Evolutionary conservation across 2,888 invertebrate genomes (phyloP).

Genomic region (Timema cristinae): DNA sequence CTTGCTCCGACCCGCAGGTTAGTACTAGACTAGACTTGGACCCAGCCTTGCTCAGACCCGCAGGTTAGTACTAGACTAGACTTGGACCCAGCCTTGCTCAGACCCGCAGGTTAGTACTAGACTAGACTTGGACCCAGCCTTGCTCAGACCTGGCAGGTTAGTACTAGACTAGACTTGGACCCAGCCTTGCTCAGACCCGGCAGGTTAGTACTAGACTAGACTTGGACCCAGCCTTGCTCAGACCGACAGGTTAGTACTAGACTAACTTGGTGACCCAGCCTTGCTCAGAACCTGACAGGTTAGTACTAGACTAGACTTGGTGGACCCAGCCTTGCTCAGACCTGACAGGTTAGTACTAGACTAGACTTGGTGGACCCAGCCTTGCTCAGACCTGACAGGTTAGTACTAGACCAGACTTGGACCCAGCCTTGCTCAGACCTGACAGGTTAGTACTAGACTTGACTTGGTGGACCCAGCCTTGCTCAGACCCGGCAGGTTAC

Average conservation of each 20-base stretch:
- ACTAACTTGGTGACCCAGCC: slow-evolving; percentile 89
- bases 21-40: slow-evolving; percentile 83
- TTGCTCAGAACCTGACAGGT: slow-evolving; percentile 85
- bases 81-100: slow-evolving; percentile 82
- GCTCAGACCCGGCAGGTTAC: slow-evolving; percentile 77
- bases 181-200: slow-evolving; percentile 91
- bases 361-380: slow-evolving; percentile 95
- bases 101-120: slow-evolving; percentile 75
- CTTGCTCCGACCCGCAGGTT: slow-evolving; percentile 78
- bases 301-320: slow-evolving; percentile 77
- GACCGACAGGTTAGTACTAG: slow-evolving; percentile 78
- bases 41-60: slow-evolving; percentile 87
- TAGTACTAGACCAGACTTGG: slow-evolving; percentile 77
- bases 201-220: slow-evolving; percentile 74
- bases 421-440: slow-evolving; percentile 88
- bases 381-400: slow-evolving; percentile 83
- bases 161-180: slow-evolving; percentile 84
- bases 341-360: slow-evolving; percentile 75
- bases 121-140: slow-evolving; percentile 88
- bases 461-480: slow-evolving; percentile 94
- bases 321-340: slow-evolving; percentile 88
- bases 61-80: slow-evolving; percentile 74
- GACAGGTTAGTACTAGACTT: slow-evolving; percentile 74
- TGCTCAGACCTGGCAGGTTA: slow-evolving; percentile 82
- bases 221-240: slow-evolving; percentile 82